A percentile compares a stretch with the other conserved stretches of the same genome.
phyloP scores from a whole-genome alignment of 2,888 invertebrate species.

The Beris chalybata region DNA sequence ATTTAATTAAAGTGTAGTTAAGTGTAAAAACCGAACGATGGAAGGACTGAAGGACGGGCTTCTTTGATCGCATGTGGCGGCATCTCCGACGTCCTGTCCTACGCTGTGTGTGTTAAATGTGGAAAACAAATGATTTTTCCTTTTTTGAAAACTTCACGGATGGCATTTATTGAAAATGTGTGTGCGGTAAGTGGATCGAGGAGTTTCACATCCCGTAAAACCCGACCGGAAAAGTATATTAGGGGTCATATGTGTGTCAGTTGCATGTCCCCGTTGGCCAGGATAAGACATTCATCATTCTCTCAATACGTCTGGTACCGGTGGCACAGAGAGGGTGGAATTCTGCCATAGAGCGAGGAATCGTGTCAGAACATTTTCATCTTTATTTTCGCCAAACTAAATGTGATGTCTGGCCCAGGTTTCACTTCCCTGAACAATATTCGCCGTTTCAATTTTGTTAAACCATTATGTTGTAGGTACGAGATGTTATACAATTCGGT shows the following conservation, averaged over 20 bases:
- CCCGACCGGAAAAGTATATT: neutral
- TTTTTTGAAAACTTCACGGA: too few relatives aligned
- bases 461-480: conserved; percentile 19
- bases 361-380: conserved; percentile 17
- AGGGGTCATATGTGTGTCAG: conserved; percentile 20
- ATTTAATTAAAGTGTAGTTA: conserved; percentile 55
- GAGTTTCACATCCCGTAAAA: conserved; percentile 7
- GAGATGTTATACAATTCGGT: neutral
- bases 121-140: neutral
- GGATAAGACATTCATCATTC: conserved; percentile 36
- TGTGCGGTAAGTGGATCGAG: neutral
- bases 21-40: conserved; percentile 41
- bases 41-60: neutral
- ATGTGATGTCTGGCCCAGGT: neutral
- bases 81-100: neutral
- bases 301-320: conserved; percentile 11
- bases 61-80: neutral
- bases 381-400: conserved; percentile 6
- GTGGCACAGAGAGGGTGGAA: conserved; percentile 1
- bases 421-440: neutral
- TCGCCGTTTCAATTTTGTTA: neutral
- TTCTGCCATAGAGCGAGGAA: neutral
- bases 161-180: neutral
- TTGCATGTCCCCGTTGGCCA: conserved; percentile 26
- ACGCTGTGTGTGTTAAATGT: neutral